Evolutionary conservation across 2,797 vertebrate species (phyloP), one percentile per base, ranked within the genome.

Genomic region (Mormyrus hasselquistii): DNA sequence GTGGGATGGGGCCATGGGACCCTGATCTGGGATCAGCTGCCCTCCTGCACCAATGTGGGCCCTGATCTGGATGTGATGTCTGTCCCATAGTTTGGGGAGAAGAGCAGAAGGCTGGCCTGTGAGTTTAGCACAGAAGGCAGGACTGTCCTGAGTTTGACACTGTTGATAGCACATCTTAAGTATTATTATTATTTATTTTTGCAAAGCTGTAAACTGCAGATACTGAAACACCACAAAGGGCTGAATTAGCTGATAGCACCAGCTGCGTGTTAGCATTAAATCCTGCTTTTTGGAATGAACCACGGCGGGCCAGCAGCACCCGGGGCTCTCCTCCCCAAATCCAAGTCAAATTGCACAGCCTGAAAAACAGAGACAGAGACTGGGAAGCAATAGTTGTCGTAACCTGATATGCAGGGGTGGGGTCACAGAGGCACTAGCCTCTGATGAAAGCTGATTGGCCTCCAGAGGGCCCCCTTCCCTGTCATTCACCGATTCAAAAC

Each of bases 181-280:
- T 38, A 73, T 34, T 73, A 73, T 73, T 69, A 16, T 79, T 41
- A 19, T 34, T 7, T 62, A 69, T 73, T 88, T 90, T 88, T 90
- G 89, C 88, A 85, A 62, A 69, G 83, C 89, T 88, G 89, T 57
- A 88, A 85, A 89, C 83, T 90, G 53, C 90, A 88, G 49, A 59
- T 59, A 44, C 34, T 22, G 47, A 59, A 93, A 93, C 92, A 93
- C 93, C 93, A 89, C 91, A 92, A 59, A 90, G 91, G 94, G 90
- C 85, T 91, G 55, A 88, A 92, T 92, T 92, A 92, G 94, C 89
- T 91, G 91, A 91, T 96, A 96, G 96, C 96, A 96, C 96, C 96
- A 92, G 93, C 91, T 90, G 89, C 91, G 90, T 90, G 91, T 92
- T 62, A 55, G 91, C 91, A 90, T 84, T 93, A 95, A 93, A 94